A percentile compares a stretch with the other conserved stretches of the same genome.
Conservation (phyloP, 2,113 vertebrate species). For the Lynx canadensis region DNA sequence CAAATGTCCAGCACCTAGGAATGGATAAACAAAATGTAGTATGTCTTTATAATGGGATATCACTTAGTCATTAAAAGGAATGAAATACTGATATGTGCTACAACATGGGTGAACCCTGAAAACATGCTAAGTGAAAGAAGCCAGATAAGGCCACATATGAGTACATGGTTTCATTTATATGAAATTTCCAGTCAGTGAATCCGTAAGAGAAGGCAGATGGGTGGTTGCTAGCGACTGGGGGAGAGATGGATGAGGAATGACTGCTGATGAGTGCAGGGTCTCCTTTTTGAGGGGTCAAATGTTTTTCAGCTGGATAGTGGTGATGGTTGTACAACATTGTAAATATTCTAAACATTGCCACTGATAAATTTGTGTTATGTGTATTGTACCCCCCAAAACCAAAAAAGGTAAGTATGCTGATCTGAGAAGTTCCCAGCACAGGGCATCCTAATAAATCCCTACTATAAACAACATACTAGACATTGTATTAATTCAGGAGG, state of each 20-base stretch:
- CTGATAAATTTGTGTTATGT: not conserved
- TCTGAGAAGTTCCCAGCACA: not conserved
- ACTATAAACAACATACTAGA: not conserved
- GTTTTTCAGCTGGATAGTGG: not conserved
- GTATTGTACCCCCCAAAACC: not conserved
- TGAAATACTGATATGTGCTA: not conserved
- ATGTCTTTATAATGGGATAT: not conserved
- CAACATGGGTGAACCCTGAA: not conserved
- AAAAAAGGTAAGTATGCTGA: not conserved
- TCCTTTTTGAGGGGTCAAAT: not conserved
- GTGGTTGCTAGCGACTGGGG: not conserved
- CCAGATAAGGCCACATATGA: not conserved
- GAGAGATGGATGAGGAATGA: not conserved
- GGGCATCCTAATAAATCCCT: not conserved
- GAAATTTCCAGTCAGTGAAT: not conserved
- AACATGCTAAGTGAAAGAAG: not conserved
- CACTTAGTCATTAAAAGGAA: not conserved
- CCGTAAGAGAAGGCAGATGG: not conserved
- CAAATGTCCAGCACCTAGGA: not conserved
- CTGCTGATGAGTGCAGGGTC: not conserved
- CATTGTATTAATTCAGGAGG: not conserved
- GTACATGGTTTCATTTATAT: not conserved
- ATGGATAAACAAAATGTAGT: not conserved
- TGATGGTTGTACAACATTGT: not conserved
- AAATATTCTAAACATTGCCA: not conserved